Conservation (phyloP, 2,888 invertebrate genomes). For the Molorchus minor region DNA sequence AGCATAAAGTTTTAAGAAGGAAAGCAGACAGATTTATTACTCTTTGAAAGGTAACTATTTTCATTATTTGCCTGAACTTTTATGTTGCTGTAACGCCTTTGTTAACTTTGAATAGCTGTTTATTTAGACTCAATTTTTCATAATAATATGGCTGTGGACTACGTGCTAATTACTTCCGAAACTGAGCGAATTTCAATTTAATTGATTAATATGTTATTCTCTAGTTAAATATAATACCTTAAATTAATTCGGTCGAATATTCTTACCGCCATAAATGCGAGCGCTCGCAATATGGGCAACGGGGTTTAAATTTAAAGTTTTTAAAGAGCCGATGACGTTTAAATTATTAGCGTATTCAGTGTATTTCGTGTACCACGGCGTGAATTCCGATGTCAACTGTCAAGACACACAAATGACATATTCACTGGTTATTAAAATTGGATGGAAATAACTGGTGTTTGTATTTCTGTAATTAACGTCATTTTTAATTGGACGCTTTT, state of each 20-base stretch:
- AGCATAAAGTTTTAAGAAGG: too few species aligned
- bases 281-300: constrained; percentile 40
- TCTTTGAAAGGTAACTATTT: not conserved
- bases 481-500: too few species aligned
- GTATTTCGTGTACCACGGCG: constrained; percentile 28
- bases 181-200: not conserved
- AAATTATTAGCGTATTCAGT: constrained; percentile 32
- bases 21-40: not conserved
- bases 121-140: not conserved
- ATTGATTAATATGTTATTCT: constrained; percentile 11
- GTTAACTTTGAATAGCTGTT: not conserved
- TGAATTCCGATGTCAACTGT: too few species aligned
- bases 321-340: constrained; percentile 33
- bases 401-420: too few species aligned
- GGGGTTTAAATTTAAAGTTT: constrained; percentile 33
- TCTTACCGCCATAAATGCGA: constrained; percentile 26
- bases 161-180: not conserved
- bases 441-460: too few species aligned
- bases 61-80: too few species aligned
- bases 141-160: not conserved
- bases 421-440: too few species aligned
- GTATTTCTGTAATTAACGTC: too few species aligned
- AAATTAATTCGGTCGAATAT: constrained; percentile 19
- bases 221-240: not conserved
- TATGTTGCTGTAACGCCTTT: not conserved